Evolutionary conservation across 2,888 invertebrate species (phyloP).

Genomic region (Syrphus vitripennis): DNA sequence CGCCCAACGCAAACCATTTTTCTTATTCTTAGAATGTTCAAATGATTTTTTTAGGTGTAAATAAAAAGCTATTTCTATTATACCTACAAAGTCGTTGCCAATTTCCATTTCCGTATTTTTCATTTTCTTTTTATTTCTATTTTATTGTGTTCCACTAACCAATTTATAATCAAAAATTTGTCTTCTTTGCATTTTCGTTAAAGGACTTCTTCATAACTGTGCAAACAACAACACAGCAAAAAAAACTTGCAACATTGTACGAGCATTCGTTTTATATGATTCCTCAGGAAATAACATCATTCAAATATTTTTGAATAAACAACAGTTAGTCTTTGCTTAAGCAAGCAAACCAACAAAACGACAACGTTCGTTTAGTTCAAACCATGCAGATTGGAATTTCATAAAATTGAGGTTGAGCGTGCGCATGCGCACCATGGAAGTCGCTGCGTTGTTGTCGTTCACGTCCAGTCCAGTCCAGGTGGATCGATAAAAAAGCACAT

Average conservation of each 20-base stretch:
- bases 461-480: slow-evolving; percentile 16
- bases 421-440: slow-evolving; percentile 14
- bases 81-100: neutral
- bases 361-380: slow-evolving; percentile 9
- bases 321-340: neutral
- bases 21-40: no score
- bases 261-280: neutral
- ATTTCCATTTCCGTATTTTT: no score
- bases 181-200: neutral
- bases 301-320: slow-evolving; percentile 11
- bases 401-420: slow-evolving; percentile 34
- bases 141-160: neutral
- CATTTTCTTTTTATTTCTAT: neutral
- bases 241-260: neutral
- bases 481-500: slow-evolving; percentile 23
- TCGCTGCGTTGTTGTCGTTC: neutral
- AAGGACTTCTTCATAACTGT: neutral
- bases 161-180: slow-evolving; percentile 12
- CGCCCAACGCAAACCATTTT: no score
- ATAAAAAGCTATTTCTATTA: neutral
- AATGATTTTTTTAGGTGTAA: no score
- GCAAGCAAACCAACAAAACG: neutral
- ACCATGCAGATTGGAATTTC: slow-evolving; percentile 48
- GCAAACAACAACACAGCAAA: no score
- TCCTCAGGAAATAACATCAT: slow-evolving; percentile 35